A percentile compares a stretch with the other conserved stretches of the same genome.
Evolutionary conservation across 2,888 invertebrate species (phyloP).

Genomic region (Cotesia congregata): DNA sequence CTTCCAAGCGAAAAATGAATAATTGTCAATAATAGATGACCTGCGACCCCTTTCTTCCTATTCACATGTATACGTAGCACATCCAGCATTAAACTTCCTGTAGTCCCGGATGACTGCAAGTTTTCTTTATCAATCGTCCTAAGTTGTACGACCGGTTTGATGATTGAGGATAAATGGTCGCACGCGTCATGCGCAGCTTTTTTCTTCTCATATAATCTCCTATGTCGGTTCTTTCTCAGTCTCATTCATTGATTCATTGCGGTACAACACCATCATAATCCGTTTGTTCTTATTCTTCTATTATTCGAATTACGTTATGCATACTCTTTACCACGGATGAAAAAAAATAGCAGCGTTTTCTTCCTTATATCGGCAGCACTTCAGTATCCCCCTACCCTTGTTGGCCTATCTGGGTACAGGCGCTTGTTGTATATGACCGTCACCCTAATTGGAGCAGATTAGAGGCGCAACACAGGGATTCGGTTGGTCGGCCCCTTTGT

Average conservation of each 20-base stretch:
- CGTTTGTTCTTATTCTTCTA: constrained; percentile 34
- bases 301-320: constrained; percentile 15
- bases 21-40: constrained; percentile 18
- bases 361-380: constrained; percentile 22
- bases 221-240: constrained; percentile 8
- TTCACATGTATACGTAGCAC: background rate
- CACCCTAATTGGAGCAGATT: constrained; percentile 68
- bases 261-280: constrained; percentile 6
- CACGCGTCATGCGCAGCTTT: constrained; percentile 65
- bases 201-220: constrained; percentile 38
- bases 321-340: background rate
- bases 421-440: constrained; percentile 44
- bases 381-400: background rate
- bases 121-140: constrained; percentile 66
- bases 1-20: background rate
- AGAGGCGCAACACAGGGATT: constrained; percentile 68
- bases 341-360: constrained; percentile 20
- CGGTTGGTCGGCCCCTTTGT: constrained; percentile 66
- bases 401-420: background rate
- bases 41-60: background rate
- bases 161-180: constrained; percentile 70
- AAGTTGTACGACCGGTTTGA: constrained; percentile 60
- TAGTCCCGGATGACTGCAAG: constrained; percentile 62
- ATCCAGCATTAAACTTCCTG: constrained; percentile 51
- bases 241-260: background rate